A percentile compares a stretch with the other conserved stretches of the same genome.
Conservation (phyloP, 2,797 vertebrate genomes). For the Bradypodion ventrale region DNA sequence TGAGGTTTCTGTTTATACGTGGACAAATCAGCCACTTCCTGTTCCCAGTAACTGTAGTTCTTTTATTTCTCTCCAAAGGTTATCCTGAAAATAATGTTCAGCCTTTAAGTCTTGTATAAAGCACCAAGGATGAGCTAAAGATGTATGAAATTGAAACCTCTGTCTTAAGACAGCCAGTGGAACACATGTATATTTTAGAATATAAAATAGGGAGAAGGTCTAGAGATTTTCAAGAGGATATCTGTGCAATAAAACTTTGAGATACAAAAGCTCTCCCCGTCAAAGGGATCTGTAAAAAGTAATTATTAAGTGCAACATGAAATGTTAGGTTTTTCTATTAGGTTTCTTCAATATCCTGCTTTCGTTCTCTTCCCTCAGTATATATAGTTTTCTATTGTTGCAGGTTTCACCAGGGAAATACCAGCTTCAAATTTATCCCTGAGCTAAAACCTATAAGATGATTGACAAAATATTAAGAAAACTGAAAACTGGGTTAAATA, state of each 20-base stretch:
- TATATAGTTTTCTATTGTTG: slow-evolving; percentile 67
- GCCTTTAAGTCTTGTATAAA: slow-evolving; percentile 46
- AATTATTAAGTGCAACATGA: slow-evolving; percentile 69
- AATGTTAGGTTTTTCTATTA: slow-evolving; percentile 74
- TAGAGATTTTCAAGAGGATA: slow-evolving; percentile 52
- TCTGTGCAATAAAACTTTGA: slow-evolving; percentile 63
- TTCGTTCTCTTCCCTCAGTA: slow-evolving; percentile 60
- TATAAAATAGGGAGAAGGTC: slow-evolving; percentile 57
- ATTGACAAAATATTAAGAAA: slow-evolving; percentile 74
- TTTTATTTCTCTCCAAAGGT: slow-evolving; percentile 44
- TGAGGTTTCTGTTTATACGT: slow-evolving; percentile 62
- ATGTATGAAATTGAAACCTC: slow-evolving; percentile 61
- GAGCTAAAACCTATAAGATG: slow-evolving; percentile 73
- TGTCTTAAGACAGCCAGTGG: slow-evolving; percentile 54
- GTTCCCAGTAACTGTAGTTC: slow-evolving; percentile 39
- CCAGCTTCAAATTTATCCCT: slow-evolving; percentile 73
- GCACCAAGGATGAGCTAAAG: slow-evolving; percentile 41
- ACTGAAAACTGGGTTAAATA: slow-evolving; percentile 67
- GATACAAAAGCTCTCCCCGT: slow-evolving; percentile 67
- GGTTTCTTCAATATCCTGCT: slow-evolving; percentile 65
- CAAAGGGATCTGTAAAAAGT: slow-evolving; percentile 71
- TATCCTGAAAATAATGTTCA: slow-evolving; percentile 53
- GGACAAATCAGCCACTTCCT: slow-evolving; percentile 57
- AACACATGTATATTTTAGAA: slow-evolving; percentile 57
- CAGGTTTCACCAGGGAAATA: slow-evolving; percentile 69